phyloP scores from a whole-genome alignment of 2,888 invertebrate species.

The Danaus chrysippus region DNA sequence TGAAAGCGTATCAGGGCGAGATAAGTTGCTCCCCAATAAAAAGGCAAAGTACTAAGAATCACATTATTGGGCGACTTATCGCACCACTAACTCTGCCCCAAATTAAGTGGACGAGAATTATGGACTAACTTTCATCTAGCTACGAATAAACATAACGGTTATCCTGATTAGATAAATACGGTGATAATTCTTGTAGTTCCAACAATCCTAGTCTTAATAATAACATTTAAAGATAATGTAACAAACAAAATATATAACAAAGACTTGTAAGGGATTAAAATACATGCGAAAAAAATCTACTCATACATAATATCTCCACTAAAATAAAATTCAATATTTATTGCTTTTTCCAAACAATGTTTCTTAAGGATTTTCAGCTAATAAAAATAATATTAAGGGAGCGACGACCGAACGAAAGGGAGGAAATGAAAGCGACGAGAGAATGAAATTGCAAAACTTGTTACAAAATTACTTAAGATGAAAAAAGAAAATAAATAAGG shows the following conservation, averaged over 20 bases:
- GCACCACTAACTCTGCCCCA: conserved; percentile 61
- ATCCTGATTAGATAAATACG: conserved; percentile 66
- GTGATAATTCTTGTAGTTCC: conserved; percentile 43
- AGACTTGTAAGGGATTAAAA: too few species aligned
- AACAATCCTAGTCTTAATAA: conserved; percentile 20
- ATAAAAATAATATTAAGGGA: conserved; percentile 75
- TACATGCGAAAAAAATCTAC: too few species aligned
- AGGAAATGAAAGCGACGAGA: conserved; percentile 76
- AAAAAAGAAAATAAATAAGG: conserved; percentile 70
- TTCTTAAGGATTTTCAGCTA: conserved; percentile 75
- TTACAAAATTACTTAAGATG: conserved; percentile 71
- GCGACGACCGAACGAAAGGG: conserved; percentile 54
- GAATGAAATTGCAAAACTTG: conserved; percentile 79
- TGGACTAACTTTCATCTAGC: conserved; percentile 67
- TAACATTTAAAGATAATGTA: neutral
- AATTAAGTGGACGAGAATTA: conserved; percentile 73
- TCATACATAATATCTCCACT: conserved; percentile 43
- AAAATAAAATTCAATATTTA: conserved; percentile 61
- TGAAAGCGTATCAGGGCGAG: conserved; percentile 58
- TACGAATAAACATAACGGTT: conserved; percentile 70
- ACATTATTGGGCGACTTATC: conserved; percentile 73
- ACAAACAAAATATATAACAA: too few species aligned
- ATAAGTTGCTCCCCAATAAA: conserved; percentile 66
- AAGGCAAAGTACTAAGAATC: conserved; percentile 55
- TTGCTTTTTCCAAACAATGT: conserved; percentile 71